Evolutionary conservation across 1,140 invertebrate species (phyloP), one percentile per base, ranked within the genome.

Genomic region (Teleopsis dalmanni): DNA sequence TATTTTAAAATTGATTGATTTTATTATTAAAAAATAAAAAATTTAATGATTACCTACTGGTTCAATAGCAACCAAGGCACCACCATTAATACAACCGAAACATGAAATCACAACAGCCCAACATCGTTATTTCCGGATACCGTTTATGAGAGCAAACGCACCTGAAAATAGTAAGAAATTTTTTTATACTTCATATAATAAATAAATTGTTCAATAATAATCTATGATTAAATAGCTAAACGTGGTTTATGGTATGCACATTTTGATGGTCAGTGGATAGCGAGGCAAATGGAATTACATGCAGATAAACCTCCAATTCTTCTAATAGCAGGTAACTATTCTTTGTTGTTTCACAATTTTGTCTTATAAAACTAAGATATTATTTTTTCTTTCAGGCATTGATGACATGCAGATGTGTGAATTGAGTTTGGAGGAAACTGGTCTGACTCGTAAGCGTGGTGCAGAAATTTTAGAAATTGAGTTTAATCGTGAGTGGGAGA

Each of bases 331-430:
- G 94, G 94, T 89, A 72, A 65, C 18, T 40, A 19, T 40, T 18
- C 21, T 19, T 9, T 40, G 16, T 40, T 40, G 5, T 5, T n/a
- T 40, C 5, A 18, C 10, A 18, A 37, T 51, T 22, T 53, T 10
- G 40, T 66, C 18, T n/a, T 19, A 23, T 40, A 23, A 16, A 23
- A 22, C 26, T 14, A 3, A 33, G 19, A 65, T 4, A 33, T 21
- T 34, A 10, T 45, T 22, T 45, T 18, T 10, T n/a, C 23, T 40
- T 38, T 3, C 60, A 93, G 91, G 91, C 51, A 77, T 86, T 38
- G 93, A 98, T 73, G 95, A 98, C 71, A 93, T 97, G 87, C 88
- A 96, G 71, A 98, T 98, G 95, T 98, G 94, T 72, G 95, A 98
- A 70, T 72, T 98, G 50, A 93, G 88, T 60, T 73, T 98, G 29